Conservation (phyloP, 2,888 invertebrate genomes). For the Tipula vernalis region DNA sequence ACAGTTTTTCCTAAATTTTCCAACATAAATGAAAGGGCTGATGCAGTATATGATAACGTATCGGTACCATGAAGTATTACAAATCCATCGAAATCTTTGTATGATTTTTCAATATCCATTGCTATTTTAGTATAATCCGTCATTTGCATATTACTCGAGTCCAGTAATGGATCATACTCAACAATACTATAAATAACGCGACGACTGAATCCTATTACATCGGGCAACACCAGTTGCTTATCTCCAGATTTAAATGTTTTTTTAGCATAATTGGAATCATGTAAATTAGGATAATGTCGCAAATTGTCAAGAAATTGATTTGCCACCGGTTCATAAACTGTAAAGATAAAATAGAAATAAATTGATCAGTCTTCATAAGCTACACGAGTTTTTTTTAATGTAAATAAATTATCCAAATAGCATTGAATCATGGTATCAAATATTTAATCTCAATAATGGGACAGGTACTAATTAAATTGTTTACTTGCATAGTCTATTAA, state of each 20-base stretch:
- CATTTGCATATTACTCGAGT: slow-evolving; percentile 89
- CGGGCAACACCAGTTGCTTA: slow-evolving; percentile 47
- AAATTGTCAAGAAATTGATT: slow-evolving; percentile 29
- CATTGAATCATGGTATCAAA: background rate
- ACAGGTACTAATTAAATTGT: background rate
- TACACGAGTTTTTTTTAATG: background rate
- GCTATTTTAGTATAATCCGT: slow-evolving; percentile 85
- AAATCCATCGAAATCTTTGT: slow-evolving; percentile 69
- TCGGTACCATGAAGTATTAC: slow-evolving; percentile 94
- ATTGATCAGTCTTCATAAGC: background rate
- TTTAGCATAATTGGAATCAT: slow-evolving; percentile 60
- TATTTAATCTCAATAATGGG: background rate
- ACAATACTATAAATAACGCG: slow-evolving; percentile 62
- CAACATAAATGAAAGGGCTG: slow-evolving; percentile 92
- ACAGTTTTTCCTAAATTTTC: slow-evolving; percentile 90
- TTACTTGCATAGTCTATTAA: background rate
- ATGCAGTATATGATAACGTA: slow-evolving; percentile 90
- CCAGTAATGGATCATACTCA: slow-evolving; percentile 79
- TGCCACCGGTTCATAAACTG: slow-evolving; percentile 50
- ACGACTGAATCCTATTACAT: slow-evolving; percentile 39
- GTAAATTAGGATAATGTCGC: slow-evolving; percentile 67
- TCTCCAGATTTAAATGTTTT: slow-evolving; percentile 39
- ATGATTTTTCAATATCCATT: slow-evolving; percentile 61
- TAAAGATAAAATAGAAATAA: background rate
- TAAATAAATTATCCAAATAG: background rate